Evolutionary conservation across 2,888 invertebrate genomes (phyloP).

Genomic region (Hydraecia micacea): DNA sequence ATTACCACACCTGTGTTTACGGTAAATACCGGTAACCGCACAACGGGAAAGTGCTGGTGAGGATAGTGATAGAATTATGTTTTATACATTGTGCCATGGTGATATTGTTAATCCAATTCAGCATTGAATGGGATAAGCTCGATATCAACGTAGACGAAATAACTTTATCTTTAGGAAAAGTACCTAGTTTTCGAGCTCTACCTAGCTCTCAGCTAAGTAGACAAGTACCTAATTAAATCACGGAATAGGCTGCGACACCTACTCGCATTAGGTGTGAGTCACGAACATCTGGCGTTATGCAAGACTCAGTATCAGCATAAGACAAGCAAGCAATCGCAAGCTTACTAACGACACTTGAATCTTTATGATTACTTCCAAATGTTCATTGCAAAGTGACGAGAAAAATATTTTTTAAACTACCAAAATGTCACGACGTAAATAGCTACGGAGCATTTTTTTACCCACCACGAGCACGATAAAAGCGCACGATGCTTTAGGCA

Average conservation of each 20-base stretch:
- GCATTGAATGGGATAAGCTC: neutral
- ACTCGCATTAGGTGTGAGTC: conserved; percentile 77
- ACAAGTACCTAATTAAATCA: conserved; percentile 70
- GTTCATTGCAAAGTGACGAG: conserved; percentile 5
- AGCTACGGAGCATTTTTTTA: neutral
- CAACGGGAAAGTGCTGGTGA: conserved; percentile 51
- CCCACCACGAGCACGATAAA: conserved; percentile 8
- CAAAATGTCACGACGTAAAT: conserved; percentile 18
- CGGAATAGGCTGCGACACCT: conserved; percentile 76
- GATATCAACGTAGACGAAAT: conserved; percentile 3
- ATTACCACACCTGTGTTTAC: conserved; percentile 64
- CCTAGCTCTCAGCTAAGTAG: conserved; percentile 28
- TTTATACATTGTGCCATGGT: conserved; percentile 18
- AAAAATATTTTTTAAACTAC: neutral
- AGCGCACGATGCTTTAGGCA: conserved; percentile 33
- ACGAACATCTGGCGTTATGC: conserved; percentile 83
- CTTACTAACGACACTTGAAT: conserved; percentile 41
- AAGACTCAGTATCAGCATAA: conserved; percentile 58
- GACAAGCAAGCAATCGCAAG: conserved; percentile 38
- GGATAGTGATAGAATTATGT: conserved; percentile 67
- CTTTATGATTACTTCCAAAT: conserved; percentile 18
- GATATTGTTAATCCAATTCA: conserved; percentile 2
- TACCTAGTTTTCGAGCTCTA: conserved; percentile 3
- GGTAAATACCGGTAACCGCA: conserved; percentile 57
- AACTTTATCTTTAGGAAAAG: neutral